Evolutionary conservation across 1,140 invertebrate species (phyloP), one percentile per base, ranked within the genome.

Genomic region (Drosophila bocki): DNA sequence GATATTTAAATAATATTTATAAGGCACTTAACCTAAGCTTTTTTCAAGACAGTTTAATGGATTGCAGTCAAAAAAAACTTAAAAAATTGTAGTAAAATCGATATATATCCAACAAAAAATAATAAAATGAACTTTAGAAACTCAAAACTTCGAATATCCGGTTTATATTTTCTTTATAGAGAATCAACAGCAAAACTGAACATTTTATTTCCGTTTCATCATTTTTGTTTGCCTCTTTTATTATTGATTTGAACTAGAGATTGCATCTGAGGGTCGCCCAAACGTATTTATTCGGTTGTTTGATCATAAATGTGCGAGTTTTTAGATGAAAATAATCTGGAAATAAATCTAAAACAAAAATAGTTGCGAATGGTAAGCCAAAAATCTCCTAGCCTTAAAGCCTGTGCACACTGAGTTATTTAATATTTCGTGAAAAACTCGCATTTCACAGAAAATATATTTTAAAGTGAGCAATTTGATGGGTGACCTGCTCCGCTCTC

Each of bases 391-490:
- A 37, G 35, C 51, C n/a, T 13, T 7, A 19, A 6, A 37, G 33
- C 51, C 22, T 7, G 19, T 26, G 26, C 26, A 29, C 26, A 29
- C 26, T 29, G 26, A 44, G 29, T 19, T 39, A 39, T 68, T 70
- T 32, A 42, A 17, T n/a, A 68, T 70, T 35, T 48, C 12, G 22
- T 15, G 60, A n/a, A 41, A 19, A 56, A 19, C 13, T 39, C 53
- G 35, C 33, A 17, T 19, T 51, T 45, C n/a, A 17, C 13, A 33
- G 33, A 44, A 67, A n/a, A 45, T 67, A 70, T 22, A 45, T 35
- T 45, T 33, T 35, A 32, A 70, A 70, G 67, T 70, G 48, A 56
- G 48, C 67, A 70, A 53, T 26, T 42, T 37, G 59, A 69, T 65
- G 67, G 11, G 32, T 35, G 35, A 17, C 37, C 29, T 42, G 41